phyloP scores from a whole-genome alignment of 2,797 vertebrate species.

The Malurus leucopterus region DNA sequence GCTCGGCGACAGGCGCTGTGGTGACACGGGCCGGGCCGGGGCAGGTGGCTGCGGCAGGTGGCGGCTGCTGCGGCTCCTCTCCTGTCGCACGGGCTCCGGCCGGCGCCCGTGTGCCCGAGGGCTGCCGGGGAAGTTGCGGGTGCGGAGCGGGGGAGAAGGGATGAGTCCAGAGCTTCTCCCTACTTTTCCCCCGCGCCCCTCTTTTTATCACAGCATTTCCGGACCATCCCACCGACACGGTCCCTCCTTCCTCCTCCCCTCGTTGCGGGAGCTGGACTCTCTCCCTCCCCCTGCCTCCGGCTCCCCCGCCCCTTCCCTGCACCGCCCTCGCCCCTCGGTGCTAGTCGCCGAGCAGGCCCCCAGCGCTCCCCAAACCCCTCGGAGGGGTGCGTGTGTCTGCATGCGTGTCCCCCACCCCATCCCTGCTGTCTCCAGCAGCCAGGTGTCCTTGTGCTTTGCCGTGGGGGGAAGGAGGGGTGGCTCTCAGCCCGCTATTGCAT shows the following conservation, averaged over 20 bases:
- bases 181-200: slow-evolving; percentile 43
- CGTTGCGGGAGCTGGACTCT: neutral
- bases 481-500: neutral
- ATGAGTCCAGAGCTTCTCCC: neutral
- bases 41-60: neutral
- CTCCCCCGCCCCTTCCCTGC: neutral
- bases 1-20: neutral
- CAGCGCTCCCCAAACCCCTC: rapidly evolving
- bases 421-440: neutral
- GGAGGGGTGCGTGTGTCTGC: neutral
- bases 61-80: neutral
- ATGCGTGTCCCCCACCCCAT: neutral
- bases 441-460: neutral
- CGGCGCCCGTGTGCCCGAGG: neutral
- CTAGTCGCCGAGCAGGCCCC: neutral
- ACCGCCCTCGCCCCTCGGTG: neutral
- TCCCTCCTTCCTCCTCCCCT: slow-evolving; percentile 47
- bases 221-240: slow-evolving; percentile 62
- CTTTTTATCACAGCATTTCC: slow-evolving; percentile 70
- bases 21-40: neutral
- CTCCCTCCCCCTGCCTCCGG: neutral
- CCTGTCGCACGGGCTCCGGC: neutral
- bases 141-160: neutral
- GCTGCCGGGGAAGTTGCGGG: neutral
- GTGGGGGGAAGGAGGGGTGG: neutral